These are phyloP conservation scores for Aspidoscelis tigris DNA, from an alignment of 2,113 vertebrate genomes.

Conservation along the genomic window DNA sequence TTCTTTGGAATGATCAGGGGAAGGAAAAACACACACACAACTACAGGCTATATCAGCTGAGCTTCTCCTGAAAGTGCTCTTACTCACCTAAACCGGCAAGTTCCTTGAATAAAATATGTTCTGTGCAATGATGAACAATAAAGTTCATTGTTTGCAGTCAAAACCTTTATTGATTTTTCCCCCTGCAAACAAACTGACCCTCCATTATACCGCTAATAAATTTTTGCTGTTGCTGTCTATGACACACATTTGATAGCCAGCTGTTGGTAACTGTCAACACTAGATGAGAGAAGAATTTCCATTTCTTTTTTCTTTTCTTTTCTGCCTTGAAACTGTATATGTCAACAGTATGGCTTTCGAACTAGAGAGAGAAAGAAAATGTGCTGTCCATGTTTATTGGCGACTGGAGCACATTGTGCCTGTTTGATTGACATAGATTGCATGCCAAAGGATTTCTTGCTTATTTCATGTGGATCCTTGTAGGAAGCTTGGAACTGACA, in stretches of 20 bases:
- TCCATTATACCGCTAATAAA: constrained; percentile 1
- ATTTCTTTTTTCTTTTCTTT: not conserved
- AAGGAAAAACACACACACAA: not conserved
- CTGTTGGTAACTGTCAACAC: not conserved
- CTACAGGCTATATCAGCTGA: not conserved
- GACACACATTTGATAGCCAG: not conserved
- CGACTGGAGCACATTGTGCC: accelerated
- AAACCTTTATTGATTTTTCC: accelerated
- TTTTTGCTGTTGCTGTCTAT: not conserved
- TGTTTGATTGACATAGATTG: not conserved
- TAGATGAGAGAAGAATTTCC: not conserved
- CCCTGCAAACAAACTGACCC: not conserved
- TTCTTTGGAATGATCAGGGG: constrained; percentile 11
- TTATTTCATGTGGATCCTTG: not conserved
- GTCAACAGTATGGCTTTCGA: not conserved
- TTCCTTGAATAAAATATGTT: not conserved
- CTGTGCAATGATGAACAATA: not conserved
- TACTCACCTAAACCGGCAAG: not conserved
- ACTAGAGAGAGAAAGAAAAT: not conserved
- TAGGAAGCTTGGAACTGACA: constrained; percentile 7
- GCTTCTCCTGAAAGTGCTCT: not conserved
- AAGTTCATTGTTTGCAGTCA: not conserved
- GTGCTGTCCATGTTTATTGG: not conserved
- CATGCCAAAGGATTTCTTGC: not conserved
- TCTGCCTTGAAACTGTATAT: not conserved